phyloP scores from a whole-genome alignment of 2,888 invertebrate species.

The Euzophera pinguis region DNA sequence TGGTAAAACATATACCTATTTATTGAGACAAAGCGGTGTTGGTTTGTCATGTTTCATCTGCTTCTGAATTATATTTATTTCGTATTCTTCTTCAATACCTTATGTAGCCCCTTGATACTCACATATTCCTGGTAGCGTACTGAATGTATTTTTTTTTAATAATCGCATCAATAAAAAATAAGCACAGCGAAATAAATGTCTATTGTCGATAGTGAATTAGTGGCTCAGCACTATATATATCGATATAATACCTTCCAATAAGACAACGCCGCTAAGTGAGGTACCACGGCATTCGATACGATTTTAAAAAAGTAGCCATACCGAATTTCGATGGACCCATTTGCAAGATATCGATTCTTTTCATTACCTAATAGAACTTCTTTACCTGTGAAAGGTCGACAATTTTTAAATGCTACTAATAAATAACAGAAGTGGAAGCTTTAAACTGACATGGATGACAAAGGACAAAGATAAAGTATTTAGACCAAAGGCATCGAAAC shows the following conservation, averaged over 20 bases:
- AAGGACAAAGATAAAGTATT: too few species aligned
- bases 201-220: not conserved
- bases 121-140: too few species aligned
- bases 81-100: too few species aligned
- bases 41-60: too few species aligned
- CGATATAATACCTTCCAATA: slow-evolving; percentile 2
- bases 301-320: slow-evolving; percentile 1
- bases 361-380: slow-evolving; percentile 1
- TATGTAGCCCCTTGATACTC: too few species aligned
- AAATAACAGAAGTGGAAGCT: too few species aligned
- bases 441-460: too few species aligned
- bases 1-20: too few species aligned
- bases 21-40: too few species aligned
- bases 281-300: not conserved
- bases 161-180: not conserved
- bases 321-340: slow-evolving; percentile 2
- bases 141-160: too few species aligned
- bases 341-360: slow-evolving; percentile 2
- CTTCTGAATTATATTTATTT: too few species aligned
- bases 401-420: not conserved
- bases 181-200: not conserved
- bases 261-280: slow-evolving; percentile 9
- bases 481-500: too few species aligned
- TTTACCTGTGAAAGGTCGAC: not conserved
- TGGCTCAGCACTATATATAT: not conserved